phyloP scores from a whole-genome alignment of 2,797 vertebrate genomes.

The Ataeniobius toweri region DNA sequence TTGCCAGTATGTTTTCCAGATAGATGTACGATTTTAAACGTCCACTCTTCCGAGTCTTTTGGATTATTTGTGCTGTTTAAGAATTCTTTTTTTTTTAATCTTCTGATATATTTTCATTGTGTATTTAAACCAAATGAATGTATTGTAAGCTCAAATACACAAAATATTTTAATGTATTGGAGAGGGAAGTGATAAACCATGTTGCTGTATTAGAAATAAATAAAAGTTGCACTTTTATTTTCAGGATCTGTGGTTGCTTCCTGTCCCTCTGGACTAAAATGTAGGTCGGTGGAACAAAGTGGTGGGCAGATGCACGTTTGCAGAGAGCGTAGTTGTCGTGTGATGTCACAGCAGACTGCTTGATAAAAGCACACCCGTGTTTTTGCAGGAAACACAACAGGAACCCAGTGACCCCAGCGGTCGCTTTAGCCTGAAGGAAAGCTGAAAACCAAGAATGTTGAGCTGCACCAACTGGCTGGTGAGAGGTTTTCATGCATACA shows the following conservation, averaged over 20 bases:
- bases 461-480: no score
- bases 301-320: neutral
- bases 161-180: conserved; percentile 70
- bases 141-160: conserved; percentile 61
- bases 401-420: no score
- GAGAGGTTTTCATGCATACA: no score
- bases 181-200: conserved; percentile 54
- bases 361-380: no score
- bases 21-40: conserved; percentile 8
- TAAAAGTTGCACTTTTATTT: conserved; percentile 28
- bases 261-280: conserved; percentile 25
- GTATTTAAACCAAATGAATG: conserved; percentile 74
- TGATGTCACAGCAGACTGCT: no score
- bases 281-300: conserved; percentile 60
- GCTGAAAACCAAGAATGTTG: no score
- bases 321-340: no score
- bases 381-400: no score
- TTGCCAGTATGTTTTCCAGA: conserved; percentile 62
- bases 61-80: conserved; percentile 16
- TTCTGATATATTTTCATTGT: conserved; percentile 65
- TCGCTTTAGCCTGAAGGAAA: no score
- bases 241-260: neutral
- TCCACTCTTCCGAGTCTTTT: conserved; percentile 3
- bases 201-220: conserved; percentile 70
- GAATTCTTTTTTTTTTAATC: conserved; percentile 48